phyloP scores from a whole-genome alignment of 2,113 vertebrate species.

The Petrocephalus zakoni region DNA sequence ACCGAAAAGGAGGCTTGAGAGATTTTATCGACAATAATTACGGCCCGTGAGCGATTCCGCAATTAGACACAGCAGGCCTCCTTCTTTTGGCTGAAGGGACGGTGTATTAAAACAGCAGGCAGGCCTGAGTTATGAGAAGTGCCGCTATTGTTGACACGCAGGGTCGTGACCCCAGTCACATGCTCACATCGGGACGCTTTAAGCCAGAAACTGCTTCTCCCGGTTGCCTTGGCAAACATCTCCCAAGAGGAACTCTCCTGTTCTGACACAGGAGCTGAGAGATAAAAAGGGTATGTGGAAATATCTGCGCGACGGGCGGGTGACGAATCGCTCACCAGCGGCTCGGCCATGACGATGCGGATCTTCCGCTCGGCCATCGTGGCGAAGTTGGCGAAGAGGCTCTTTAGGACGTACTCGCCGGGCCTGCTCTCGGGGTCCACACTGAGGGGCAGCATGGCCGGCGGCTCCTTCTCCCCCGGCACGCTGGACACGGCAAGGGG shows the following conservation, averaged over 20 bases:
- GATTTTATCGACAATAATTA: not conserved
- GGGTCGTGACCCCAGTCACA: not conserved
- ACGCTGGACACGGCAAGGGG: slow-evolving; percentile 74
- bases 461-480: slow-evolving; percentile 82
- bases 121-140: not conserved
- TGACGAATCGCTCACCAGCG: slow-evolving; percentile 72
- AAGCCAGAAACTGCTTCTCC: not conserved
- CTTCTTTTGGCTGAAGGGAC: not conserved
- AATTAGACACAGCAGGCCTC: not conserved
- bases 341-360: slow-evolving; percentile 93
- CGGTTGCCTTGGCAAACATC: not conserved
- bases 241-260: not conserved
- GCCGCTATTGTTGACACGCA: not conserved
- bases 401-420: slow-evolving; percentile 93
- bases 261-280: not conserved
- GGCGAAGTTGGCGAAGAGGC: slow-evolving; percentile 91
- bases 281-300: not conserved
- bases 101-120: not conserved
- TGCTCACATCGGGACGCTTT: not conserved
- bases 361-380: slow-evolving; percentile 90
- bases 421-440: slow-evolving; percentile 94
- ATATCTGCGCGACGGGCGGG: not conserved
- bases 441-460: slow-evolving; percentile 81
- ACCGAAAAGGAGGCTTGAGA: not conserved
- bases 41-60: not conserved